Conservation (phyloP, 92 coral and sea anemone genomes). For the Palythoa caribaeorum region DNA sequence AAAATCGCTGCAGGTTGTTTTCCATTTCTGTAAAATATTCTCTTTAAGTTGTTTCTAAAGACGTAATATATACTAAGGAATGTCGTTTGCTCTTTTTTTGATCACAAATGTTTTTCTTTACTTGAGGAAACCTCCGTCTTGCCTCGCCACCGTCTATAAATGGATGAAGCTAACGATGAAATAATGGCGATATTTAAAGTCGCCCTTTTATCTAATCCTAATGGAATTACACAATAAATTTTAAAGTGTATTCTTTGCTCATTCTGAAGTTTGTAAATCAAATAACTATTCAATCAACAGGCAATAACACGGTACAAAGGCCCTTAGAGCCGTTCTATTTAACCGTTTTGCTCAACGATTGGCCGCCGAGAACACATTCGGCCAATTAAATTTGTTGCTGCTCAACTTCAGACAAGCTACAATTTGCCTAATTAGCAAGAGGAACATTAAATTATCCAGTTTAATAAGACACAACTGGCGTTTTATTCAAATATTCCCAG, state of each 20-base stretch:
- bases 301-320: slow-evolving; percentile 82
- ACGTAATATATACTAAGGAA: neutral
- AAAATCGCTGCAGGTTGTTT: slow-evolving; percentile 67
- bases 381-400: slow-evolving; percentile 51
- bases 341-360: slow-evolving; percentile 63
- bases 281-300: slow-evolving; percentile 92
- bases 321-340: slow-evolving; percentile 69
- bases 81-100: slow-evolving; percentile 31
- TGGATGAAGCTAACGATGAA: slow-evolving; percentile 59
- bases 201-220: slow-evolving; percentile 69
- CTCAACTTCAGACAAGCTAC: slow-evolving; percentile 51
- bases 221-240: slow-evolving; percentile 92
- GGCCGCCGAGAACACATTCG: slow-evolving; percentile 61
- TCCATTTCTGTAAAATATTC: slow-evolving; percentile 65
- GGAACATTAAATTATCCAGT: slow-evolving; percentile 72
- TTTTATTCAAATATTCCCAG: slow-evolving; percentile 73
- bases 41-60: neutral
- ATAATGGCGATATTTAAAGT: slow-evolving; percentile 80
- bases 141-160: slow-evolving; percentile 34
- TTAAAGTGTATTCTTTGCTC: slow-evolving; percentile 96
- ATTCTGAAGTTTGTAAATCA: slow-evolving; percentile 87
- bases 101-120: neutral
- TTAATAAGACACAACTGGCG: slow-evolving; percentile 72
- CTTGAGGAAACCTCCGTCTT: neutral
- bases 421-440: slow-evolving; percentile 69